Conservation (phyloP, 2,797 vertebrate species). For the Microcaecilia unicolor region DNA sequence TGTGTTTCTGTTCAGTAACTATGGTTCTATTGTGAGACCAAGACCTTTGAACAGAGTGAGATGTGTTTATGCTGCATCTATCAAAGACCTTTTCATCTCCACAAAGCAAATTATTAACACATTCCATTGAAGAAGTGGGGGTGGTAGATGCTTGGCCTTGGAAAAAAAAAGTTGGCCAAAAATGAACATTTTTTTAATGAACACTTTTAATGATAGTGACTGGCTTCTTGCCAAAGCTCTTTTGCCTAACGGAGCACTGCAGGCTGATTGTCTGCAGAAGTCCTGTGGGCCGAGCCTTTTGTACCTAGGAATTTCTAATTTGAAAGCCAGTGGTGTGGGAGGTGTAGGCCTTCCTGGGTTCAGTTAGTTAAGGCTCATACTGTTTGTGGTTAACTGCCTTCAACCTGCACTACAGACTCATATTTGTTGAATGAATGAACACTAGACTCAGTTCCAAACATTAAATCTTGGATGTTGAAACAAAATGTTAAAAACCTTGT, state of each 20-base stretch:
- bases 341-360: conserved; percentile 47
- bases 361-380: conserved; percentile 31
- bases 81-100: conserved; percentile 71
- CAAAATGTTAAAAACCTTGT: neutral
- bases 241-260: conserved; percentile 62
- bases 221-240: conserved; percentile 60
- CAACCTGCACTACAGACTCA: conserved; percentile 21
- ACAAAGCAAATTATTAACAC: conserved; percentile 77
- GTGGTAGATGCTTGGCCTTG: conserved; percentile 48
- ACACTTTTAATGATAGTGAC: conserved; percentile 58
- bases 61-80: conserved; percentile 60
- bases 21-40: conserved; percentile 39
- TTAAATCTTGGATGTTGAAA: conserved; percentile 32
- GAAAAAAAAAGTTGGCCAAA: conserved; percentile 51
- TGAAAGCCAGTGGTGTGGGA: conserved; percentile 60
- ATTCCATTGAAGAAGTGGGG: conserved; percentile 67
- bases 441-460: conserved; percentile 16
- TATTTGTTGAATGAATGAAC: conserved; percentile 38
- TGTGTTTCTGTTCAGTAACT: conserved; percentile 37
- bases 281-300: conserved; percentile 60
- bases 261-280: conserved; percentile 51
- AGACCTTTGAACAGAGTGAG: conserved; percentile 58
- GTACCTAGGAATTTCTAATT: conserved; percentile 71
- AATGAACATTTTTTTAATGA: conserved; percentile 54
- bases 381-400: too few species aligned